Conservation (phyloP, 1,140 invertebrate species). For the Lasioglossum baleicum region DNA sequence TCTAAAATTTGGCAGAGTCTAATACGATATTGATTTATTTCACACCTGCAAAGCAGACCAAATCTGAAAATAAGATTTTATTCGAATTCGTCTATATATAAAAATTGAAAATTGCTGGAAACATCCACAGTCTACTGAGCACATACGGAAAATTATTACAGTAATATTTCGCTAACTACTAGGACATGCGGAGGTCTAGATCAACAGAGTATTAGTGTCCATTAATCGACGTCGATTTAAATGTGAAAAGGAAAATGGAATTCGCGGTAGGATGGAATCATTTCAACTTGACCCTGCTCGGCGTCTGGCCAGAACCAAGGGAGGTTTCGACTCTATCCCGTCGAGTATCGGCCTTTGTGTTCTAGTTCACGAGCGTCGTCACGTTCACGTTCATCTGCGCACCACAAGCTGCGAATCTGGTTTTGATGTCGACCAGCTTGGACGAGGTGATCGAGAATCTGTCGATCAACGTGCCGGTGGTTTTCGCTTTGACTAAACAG, state of each 20-base stretch:
- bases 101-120: no score
- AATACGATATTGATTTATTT: no score
- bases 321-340: neutral
- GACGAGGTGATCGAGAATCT: conserved; percentile 37
- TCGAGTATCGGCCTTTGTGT: neutral
- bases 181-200: no score
- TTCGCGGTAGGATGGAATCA: conserved; percentile 44
- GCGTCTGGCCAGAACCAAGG: conserved; percentile 42
- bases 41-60: no score
- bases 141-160: no score
- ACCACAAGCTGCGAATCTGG: conserved; percentile 21
- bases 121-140: no score
- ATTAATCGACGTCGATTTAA: no score
- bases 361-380: conserved; percentile 9
- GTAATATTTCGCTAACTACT: no score
- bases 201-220: no score
- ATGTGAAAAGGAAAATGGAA: conserved; percentile 9
- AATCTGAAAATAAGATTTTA: no score
- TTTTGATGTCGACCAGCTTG: conserved; percentile 9
- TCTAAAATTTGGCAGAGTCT: no score
- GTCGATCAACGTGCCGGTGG: conserved; percentile 42
- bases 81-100: no score
- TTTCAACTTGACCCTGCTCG: conserved; percentile 23
- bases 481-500: conserved; percentile 30
- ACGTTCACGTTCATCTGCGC: conserved; percentile 26